phyloP scores from a whole-genome alignment of 1,140 invertebrate species.

The Aplysia californica region DNA sequence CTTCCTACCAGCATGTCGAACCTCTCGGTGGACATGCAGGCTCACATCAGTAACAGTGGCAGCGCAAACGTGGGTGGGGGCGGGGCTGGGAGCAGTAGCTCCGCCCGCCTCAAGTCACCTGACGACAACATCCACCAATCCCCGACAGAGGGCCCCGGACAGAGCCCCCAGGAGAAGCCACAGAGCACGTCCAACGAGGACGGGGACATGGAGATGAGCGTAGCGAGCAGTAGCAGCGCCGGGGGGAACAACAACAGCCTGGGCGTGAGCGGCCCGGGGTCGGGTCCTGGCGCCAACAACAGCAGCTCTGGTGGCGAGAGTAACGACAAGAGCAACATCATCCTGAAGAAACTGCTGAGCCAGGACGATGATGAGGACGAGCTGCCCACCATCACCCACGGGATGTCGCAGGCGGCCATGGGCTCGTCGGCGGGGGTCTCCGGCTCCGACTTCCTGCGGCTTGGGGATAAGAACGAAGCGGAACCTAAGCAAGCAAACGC shows the following conservation, averaged over 20 bases:
- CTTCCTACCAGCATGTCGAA: neutral
- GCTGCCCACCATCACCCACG: conserved; percentile 29
- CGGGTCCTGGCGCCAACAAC: neutral
- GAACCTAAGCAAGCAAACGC: conserved; percentile 71
- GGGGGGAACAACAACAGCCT: conserved; percentile 3
- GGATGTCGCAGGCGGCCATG: conserved; percentile 31
- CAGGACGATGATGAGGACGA: conserved; percentile 79
- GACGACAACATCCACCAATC: conserved; percentile 71
- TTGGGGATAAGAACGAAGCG: conserved; percentile 61
- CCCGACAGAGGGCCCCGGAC: conserved; percentile 69
- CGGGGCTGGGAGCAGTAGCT: conserved; percentile 32
- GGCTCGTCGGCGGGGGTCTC: conserved; percentile 7
- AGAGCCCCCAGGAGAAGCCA: conserved; percentile 62
- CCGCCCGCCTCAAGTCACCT: conserved; percentile 45
- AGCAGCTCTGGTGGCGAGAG: conserved; percentile 21
- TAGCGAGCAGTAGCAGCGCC: conserved; percentile 45
- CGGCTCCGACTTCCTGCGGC: conserved; percentile 10
- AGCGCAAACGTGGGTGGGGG: too few relatives aligned
- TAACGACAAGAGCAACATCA: conserved; percentile 68
- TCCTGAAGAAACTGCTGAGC: conserved; percentile 83
- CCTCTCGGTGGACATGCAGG: conserved; percentile 9
- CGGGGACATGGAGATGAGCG: conserved; percentile 56
- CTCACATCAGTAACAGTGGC: too few relatives aligned
- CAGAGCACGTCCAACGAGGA: conserved; percentile 69
- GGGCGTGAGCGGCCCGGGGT: neutral